phyloP scores from a whole-genome alignment of 2,113 vertebrate genomes.

The Archilochus colubris region DNA sequence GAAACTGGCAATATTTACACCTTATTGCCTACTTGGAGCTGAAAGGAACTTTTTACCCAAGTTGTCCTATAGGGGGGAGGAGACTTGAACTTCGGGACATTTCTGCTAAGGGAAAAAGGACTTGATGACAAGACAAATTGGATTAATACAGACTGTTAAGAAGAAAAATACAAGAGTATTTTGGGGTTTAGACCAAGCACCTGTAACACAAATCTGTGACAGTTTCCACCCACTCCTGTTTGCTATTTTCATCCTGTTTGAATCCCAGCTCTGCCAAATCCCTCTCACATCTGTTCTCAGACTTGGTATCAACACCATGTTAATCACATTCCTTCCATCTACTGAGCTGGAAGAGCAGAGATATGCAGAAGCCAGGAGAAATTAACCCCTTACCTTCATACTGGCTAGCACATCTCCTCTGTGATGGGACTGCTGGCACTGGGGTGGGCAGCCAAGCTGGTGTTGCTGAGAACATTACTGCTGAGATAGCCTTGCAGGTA shows the following conservation, averaged over 20 bases:
- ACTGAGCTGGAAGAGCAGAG: conserved; percentile 19
- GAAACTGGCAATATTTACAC: neutral
- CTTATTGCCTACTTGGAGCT: neutral
- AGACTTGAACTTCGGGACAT: neutral
- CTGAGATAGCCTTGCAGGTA: neutral
- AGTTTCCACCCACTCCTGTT: conserved; percentile 33
- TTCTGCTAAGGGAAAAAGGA: neutral
- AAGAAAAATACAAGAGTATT: neutral
- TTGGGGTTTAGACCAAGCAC: conserved; percentile 46
- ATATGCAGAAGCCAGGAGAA: neutral
- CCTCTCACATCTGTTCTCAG: conserved; percentile 58
- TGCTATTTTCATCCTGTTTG: conserved; percentile 51
- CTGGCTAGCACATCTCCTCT: neutral
- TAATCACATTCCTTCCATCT: conserved; percentile 55
- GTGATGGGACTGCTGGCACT: neutral
- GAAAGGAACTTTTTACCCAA: neutral
- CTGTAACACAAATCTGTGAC: conserved; percentile 49
- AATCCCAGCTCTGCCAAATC: conserved; percentile 49
- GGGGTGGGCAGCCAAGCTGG: neutral
- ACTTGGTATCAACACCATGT: conserved; percentile 13
- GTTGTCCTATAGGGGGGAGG: neutral
- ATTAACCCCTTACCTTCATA: conserved; percentile 9
- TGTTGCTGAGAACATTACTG: neutral
- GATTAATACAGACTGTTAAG: neutral
- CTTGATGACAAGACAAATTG: neutral